Evolutionary conservation across 2,888 invertebrate genomes (phyloP), one percentile per base, ranked within the genome.

Genomic region (Tribolium freemani): DNA sequence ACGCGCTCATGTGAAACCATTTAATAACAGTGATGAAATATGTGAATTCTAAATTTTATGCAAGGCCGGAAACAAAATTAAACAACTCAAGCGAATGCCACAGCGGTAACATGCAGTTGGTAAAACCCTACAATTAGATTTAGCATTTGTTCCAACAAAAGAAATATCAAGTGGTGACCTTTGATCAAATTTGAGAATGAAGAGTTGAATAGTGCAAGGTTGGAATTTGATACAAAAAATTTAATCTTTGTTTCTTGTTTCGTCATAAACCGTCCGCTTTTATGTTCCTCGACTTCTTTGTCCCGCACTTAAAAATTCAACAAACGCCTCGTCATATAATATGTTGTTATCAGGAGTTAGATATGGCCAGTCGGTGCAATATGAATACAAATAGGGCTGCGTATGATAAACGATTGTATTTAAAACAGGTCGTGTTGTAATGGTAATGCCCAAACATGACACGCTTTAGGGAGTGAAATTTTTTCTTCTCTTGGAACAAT

Each of bases 311-410:
- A 31, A 13, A 13, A 10, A 71, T 71, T 66, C 71, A 31, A 46
- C 16, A 30, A 20, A 46, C 48, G 54, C 6, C 57, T 67, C n/a
- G 31, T 46, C 57, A 57, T 54, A 66, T 57, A 11, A 60, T 53
- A 69, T 48, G 50, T 51, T 20, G 68, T 63, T 72, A 69, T 72
- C 69, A 64, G 57, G 50, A 10, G 56, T n/a, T 64, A 63, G 61
- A 69, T 72, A 72, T 72, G 69, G 72, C 9, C 53, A 50, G 56
- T 54, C 53, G 58, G 20, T 60, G 20, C 70, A 45, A 60, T 61
- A 53, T 71, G 76, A 64, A 76, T 76, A 76, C 76, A 74, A 76
- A 76, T 73, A 60, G 64, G 69, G 20, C 48, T 3, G 11, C 8
- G 30, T 45, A 61, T 73, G 69, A 71, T 48, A 21, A 68, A 71